Conservation (phyloP, 1,140 invertebrate species). For the Leptopilina boulardi region DNA sequence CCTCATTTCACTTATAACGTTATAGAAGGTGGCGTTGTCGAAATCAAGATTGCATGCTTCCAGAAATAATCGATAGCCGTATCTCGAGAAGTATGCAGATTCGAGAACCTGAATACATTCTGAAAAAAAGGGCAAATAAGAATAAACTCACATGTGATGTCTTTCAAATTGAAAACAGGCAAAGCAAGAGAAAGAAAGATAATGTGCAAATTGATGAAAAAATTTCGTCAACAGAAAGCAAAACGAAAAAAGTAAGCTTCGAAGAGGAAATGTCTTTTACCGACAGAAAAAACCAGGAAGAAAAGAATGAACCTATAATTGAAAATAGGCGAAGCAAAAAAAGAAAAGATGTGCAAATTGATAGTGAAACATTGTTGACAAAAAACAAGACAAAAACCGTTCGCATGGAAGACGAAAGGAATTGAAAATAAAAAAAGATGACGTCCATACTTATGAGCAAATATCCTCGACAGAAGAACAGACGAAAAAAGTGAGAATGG, state of each 20-base stretch:
- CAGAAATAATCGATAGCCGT: slow-evolving; percentile 50
- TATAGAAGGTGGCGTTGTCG: slow-evolving; percentile 58
- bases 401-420: no score
- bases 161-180: neutral
- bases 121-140: neutral
- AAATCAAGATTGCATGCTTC: slow-evolving; percentile 61
- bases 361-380: no score
- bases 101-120: slow-evolving; percentile 45
- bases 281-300: no score
- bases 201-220: neutral
- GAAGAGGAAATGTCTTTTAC: neutral
- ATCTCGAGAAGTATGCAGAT: slow-evolving; percentile 43
- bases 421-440: no score
- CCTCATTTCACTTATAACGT: neutral
- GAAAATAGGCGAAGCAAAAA: no score
- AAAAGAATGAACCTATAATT: no score
- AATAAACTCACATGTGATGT: neutral
- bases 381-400: no score
- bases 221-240: neutral
- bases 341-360: no score
- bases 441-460: no score
- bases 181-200: neutral
- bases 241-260: neutral
- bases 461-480: neutral
- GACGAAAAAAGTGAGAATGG: neutral